Percentiles rank a stretch among this genome's conserved stretches.
These are phyloP conservation scores for Neria commutata DNA, from an alignment of 2,888 invertebrate genomes.

Conservation along the genomic window DNA sequence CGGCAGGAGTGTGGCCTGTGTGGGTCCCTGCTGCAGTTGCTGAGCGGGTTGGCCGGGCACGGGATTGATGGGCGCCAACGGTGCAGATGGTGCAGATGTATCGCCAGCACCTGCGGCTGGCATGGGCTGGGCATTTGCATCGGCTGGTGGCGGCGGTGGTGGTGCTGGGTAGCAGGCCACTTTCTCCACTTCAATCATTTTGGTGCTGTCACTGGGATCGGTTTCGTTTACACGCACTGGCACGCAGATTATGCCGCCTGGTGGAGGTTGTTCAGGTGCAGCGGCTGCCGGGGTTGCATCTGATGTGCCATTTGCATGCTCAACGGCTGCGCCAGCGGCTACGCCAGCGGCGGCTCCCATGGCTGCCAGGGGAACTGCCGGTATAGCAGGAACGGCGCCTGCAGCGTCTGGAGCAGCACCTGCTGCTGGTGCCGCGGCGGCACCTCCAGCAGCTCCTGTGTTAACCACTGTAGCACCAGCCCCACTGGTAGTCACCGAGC, in stretches of 20 bases:
- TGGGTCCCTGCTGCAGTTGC: conserved; percentile 35
- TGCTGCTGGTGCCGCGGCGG: conserved; percentile 31
- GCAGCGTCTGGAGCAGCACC: conserved; percentile 30
- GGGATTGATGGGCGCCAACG: conserved; percentile 41
- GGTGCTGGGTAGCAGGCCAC: conserved; percentile 58
- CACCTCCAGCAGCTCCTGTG: conserved; percentile 30
- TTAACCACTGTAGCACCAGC: conserved; percentile 42
- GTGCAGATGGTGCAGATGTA: conserved; percentile 39
- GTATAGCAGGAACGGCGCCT: conserved; percentile 26
- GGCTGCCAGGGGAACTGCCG: conserved; percentile 32
- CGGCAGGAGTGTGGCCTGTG: conserved; percentile 36
- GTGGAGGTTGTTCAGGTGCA: conserved; percentile 37
- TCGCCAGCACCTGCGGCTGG: conserved; percentile 33
- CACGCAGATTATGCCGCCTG: conserved; percentile 56
- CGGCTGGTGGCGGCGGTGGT: conserved; percentile 39
- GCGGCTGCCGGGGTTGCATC: conserved; percentile 28
- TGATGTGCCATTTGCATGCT: conserved; percentile 4
- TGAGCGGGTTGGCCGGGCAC: conserved; percentile 32
- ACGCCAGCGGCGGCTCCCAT: conserved; percentile 18
- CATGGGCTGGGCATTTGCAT: conserved; percentile 4
- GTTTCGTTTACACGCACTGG: conserved; percentile 57
- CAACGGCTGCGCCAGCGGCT: conserved; percentile 16
- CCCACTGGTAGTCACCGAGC: conserved; percentile 44
- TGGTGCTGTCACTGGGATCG: conserved; percentile 55
- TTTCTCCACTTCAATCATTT: conserved; percentile 55